A percentile compares a stretch with the other conserved stretches of the same genome.
These are phyloP conservation scores for Natator depressus DNA, from an alignment of 2,113 vertebrate genomes.

Conservation along the genomic window DNA sequence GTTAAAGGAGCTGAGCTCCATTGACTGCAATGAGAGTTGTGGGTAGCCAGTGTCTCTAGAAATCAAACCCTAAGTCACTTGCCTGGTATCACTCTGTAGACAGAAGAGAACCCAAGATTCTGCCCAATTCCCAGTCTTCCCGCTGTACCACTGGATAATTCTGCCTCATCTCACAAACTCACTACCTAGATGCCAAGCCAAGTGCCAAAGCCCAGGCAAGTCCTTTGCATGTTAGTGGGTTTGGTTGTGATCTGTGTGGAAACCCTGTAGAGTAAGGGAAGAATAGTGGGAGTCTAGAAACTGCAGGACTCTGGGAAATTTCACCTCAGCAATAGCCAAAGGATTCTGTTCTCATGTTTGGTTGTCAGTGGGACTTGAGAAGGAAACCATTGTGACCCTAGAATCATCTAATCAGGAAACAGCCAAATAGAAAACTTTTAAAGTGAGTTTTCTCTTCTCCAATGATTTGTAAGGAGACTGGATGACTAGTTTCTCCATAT, in stretches of 20 bases:
- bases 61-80: neutral
- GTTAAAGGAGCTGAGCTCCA: neutral
- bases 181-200: neutral
- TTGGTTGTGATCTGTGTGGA: neutral
- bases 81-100: neutral
- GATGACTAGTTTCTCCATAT: constrained; percentile 40
- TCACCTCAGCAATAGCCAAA: neutral
- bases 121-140: neutral
- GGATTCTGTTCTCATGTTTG: neutral
- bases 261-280: neutral
- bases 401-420: constrained; percentile 9
- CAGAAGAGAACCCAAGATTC: neutral
- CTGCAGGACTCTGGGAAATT: neutral
- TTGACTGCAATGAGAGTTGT: neutral
- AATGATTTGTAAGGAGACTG: neutral
- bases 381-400: neutral
- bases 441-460: constrained; percentile 7
- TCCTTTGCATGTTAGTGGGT: neutral
- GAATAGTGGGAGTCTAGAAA: neutral
- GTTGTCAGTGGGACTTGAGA: neutral
- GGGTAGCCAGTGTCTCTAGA: neutral
- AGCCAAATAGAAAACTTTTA: constrained; percentile 33
- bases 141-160: fast-evolving
- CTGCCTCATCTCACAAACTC: neutral
- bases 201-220: neutral